phyloP scores from a whole-genome alignment of 2,113 vertebrate species.

The Cynocephalus volans region DNA sequence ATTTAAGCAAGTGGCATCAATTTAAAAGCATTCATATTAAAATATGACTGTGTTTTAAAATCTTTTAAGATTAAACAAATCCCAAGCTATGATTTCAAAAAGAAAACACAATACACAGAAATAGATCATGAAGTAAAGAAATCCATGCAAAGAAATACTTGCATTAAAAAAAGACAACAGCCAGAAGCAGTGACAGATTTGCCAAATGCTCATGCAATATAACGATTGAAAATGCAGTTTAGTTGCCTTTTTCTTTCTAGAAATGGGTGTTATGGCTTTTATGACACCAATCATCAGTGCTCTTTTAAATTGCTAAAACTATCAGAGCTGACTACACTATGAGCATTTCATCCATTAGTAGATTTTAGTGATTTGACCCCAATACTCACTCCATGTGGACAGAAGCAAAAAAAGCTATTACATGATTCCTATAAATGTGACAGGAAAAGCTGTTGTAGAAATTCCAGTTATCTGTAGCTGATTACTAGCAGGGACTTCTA shows the following conservation, averaged over 20 bases:
- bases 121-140: conserved; percentile 39
- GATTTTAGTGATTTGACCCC: conserved; percentile 60
- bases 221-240: not conserved
- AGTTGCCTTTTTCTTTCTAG: conserved; percentile 40
- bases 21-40: conserved; percentile 56
- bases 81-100: conserved; percentile 54
- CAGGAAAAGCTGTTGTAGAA: not conserved
- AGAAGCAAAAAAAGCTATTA: conserved; percentile 2
- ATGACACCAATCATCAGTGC: conserved; percentile 20
- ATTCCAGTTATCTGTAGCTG: not conserved
- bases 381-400: not conserved
- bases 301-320: conserved; percentile 54
- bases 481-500: not conserved
- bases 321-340: not conserved
- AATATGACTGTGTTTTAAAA: conserved; percentile 47
- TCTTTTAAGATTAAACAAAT: conserved; percentile 44
- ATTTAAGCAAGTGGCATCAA: not conserved
- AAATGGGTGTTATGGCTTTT: not conserved
- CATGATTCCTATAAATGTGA: not conserved
- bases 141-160: conserved; percentile 58
- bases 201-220: conserved; percentile 68
- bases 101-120: not conserved
- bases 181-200: conserved; percentile 60
- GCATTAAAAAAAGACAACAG: conserved; percentile 24
- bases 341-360: conserved; percentile 48